These are phyloP conservation scores for Chaenocephalus aceratus DNA, from an alignment of 2,113 vertebrate species.

Conservation along the genomic window DNA sequence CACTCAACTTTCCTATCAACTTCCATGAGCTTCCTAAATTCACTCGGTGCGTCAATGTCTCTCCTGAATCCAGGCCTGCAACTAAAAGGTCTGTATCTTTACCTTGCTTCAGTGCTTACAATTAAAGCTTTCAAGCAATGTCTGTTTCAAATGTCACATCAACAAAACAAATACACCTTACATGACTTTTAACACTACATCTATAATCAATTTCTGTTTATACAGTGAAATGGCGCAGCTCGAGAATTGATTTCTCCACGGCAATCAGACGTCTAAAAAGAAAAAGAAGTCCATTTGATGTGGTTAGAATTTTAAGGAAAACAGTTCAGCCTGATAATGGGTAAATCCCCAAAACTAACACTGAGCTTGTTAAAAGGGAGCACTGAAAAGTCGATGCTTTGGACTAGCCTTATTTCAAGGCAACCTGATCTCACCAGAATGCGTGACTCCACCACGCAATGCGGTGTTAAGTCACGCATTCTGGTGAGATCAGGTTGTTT, in stretches of 20 bases:
- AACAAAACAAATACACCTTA: conserved; percentile 64
- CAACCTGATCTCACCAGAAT: too few species aligned
- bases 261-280: conserved; percentile 53
- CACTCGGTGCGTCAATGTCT: conserved; percentile 59
- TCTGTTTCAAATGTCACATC: conserved; percentile 69
- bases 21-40: conserved; percentile 52
- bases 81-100: conserved; percentile 67
- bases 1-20: conserved; percentile 71
- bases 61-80: conserved; percentile 29
- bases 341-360: conserved; percentile 78
- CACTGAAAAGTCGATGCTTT: conserved; percentile 62
- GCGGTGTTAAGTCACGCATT: too few species aligned
- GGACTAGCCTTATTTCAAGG: conserved; percentile 72
- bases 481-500: conserved; percentile 28
- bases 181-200: conserved; percentile 63
- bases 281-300: conserved; percentile 67
- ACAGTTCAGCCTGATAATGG: conserved; percentile 58
- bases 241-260: conserved; percentile 65
- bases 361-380: conserved; percentile 68
- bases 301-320: conserved; percentile 76
- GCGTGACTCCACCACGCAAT: too few species aligned
- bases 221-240: conserved; percentile 65
- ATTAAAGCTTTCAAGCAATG: conserved; percentile 57
- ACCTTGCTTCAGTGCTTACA: conserved; percentile 45
- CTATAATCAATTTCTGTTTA: conserved; percentile 60